Evolutionary conservation across 2,797 vertebrate genomes (phyloP).

Genomic region (Podargus strigoides): DNA sequence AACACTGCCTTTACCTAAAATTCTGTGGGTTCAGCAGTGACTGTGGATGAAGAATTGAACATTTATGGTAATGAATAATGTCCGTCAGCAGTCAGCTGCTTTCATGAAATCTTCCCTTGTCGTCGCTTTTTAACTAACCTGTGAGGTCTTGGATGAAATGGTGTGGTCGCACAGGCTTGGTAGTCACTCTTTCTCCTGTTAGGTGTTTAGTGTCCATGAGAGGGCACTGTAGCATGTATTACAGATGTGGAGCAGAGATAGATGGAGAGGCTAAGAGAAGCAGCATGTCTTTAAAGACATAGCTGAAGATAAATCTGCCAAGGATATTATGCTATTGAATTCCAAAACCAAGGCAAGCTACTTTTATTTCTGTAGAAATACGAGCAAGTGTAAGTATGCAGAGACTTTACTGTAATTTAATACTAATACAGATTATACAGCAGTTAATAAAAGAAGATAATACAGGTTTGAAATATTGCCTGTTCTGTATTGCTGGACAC

Average conservation of each 20-base stretch:
- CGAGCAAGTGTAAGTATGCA: background rate
- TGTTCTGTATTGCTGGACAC: background rate
- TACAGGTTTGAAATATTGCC: background rate
- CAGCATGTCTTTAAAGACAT: background rate
- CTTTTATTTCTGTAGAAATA: background rate
- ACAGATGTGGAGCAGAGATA: background rate
- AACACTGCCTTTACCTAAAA: background rate
- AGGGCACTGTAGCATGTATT: slow-evolving; percentile 63
- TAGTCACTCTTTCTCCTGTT: background rate
- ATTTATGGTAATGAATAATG: background rate
- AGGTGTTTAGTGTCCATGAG: slow-evolving; percentile 40
- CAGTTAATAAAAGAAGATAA: background rate
- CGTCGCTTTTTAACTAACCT: background rate
- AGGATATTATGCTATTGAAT: background rate
- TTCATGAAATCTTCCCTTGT: background rate
- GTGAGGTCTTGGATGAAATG: background rate
- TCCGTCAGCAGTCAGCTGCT: background rate
- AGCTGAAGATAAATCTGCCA: background rate
- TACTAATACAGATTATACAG: background rate
- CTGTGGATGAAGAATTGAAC: background rate
- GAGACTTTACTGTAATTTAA: background rate
- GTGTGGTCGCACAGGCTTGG: background rate
- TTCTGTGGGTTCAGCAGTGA: background rate
- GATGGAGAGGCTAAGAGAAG: background rate
- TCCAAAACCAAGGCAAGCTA: background rate